Evolutionary conservation across 1,140 invertebrate genomes (phyloP).

Genomic region (Wasmannia auropunctata): DNA sequence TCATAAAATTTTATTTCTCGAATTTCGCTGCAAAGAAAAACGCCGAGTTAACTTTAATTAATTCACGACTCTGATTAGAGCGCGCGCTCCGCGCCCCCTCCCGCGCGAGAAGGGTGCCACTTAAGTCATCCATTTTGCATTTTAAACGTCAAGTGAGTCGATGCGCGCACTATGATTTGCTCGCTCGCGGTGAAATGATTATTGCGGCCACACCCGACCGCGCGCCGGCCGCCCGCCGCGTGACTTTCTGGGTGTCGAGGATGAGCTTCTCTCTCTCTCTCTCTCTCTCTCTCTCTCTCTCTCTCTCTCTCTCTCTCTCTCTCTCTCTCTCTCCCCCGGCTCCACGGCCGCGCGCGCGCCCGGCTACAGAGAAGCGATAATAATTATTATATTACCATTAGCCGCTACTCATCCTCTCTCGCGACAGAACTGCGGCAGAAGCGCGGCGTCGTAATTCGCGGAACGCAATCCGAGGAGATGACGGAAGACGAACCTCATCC

Average conservation of each 20-base stretch:
- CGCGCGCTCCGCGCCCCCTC: no score
- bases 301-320: no score
- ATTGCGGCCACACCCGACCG: conserved; percentile 48
- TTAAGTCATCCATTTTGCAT: conserved; percentile 16
- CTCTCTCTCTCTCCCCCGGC: no score
- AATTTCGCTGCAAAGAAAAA: not conserved
- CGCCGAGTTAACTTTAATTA: conserved; percentile 7
- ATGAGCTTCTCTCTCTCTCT: no score
- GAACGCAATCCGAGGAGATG: conserved; percentile 58
- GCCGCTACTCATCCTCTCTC: conserved; percentile 59
- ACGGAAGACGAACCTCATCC: conserved; percentile 46
- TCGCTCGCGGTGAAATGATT: conserved; percentile 63
- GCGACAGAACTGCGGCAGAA: not conserved
- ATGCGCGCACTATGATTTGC: conserved; percentile 36
- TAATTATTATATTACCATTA: conserved; percentile 70
- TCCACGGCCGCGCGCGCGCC: not conserved
- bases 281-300: no score
- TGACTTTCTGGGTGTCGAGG: conserved; percentile 36
- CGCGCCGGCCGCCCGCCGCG: not conserved
- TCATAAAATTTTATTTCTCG: not conserved
- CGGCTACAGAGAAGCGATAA: conserved; percentile 28
- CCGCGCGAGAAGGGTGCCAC: not conserved
- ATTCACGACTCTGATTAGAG: conserved; percentile 4
- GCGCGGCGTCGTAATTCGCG: conserved; percentile 37
- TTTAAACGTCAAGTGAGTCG: conserved; percentile 14